Conservation (phyloP, 53 echinoderm and acorn worm species). For the Patiria pectinifera region DNA sequence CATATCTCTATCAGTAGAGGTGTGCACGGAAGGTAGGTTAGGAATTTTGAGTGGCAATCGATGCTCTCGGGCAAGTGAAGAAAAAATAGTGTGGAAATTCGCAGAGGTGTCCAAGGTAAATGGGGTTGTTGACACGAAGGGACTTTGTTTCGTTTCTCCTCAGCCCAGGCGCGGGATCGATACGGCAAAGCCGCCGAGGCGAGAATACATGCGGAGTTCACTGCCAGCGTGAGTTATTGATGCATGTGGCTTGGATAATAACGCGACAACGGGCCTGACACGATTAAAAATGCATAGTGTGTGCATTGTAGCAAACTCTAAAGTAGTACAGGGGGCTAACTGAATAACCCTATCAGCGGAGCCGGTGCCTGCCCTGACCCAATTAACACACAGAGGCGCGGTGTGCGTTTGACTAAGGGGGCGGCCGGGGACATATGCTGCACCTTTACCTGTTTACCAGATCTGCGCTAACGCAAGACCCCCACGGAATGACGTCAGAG, state of each 20-base stretch:
- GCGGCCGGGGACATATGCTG: background rate
- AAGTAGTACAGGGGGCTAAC: background rate
- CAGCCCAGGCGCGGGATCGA: background rate
- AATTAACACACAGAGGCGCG: background rate
- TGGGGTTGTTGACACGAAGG: constrained; percentile 11
- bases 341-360: background rate
- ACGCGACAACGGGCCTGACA: background rate
- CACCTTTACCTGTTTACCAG: background rate
- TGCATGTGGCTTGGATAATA: background rate
- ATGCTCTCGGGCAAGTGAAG: background rate
- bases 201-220: background rate
- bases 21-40: background rate
- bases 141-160: background rate
- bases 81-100: constrained; percentile 12
- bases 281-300: constrained; percentile 6
- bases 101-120: background rate
- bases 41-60: constrained; percentile 12
- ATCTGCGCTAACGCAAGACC: background rate
- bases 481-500: background rate
- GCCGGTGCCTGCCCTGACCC: background rate
- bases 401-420: background rate
- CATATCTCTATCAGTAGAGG: background rate
- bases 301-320: background rate
- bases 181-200: background rate
- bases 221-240: background rate